These are phyloP conservation scores for Apeltes quadracus DNA, from an alignment of 2,113 vertebrate species.

Conservation along the genomic window DNA sequence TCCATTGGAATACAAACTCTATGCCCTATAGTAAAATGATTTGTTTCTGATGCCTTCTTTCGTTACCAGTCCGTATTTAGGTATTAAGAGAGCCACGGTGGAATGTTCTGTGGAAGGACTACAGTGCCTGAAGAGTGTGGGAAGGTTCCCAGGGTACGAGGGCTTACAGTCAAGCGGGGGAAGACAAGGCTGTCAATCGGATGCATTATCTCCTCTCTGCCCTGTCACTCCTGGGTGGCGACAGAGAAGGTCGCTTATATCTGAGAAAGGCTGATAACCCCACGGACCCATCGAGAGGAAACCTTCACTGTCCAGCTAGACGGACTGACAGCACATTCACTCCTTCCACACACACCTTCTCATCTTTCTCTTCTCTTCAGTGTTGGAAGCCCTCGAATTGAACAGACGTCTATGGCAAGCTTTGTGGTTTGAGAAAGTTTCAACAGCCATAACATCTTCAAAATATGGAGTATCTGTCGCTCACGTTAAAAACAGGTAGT, in stretches of 20 bases:
- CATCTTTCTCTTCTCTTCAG: slow-evolving; percentile 8
- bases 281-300: slow-evolving; percentile 37
- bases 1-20: neutral
- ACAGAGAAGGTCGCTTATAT: slow-evolving; percentile 78
- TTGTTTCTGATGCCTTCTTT: slow-evolving; percentile 39
- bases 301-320: slow-evolving; percentile 32
- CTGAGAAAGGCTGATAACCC: slow-evolving; percentile 77
- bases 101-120: slow-evolving; percentile 54
- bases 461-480: neutral
- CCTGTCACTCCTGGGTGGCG: slow-evolving; percentile 71
- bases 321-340: slow-evolving; percentile 26
- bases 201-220: slow-evolving; percentile 67
- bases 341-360: slow-evolving; percentile 45
- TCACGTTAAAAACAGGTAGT: neutral
- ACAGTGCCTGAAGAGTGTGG: slow-evolving; percentile 17
- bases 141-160: slow-evolving; percentile 21
- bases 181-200: slow-evolving; percentile 66
- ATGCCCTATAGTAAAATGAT: too few species aligned
- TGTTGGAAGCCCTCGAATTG: neutral
- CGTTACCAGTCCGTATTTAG: slow-evolving; percentile 48
- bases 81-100: slow-evolving; percentile 25
- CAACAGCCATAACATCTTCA: neutral
- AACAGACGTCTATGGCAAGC: neutral
- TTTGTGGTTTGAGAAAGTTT: neutral
- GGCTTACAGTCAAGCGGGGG: slow-evolving; percentile 11